Base-by-base conservation (phyloP, 2,888 invertebrate species). In the Scaptomyza caliginosa region DNA sequence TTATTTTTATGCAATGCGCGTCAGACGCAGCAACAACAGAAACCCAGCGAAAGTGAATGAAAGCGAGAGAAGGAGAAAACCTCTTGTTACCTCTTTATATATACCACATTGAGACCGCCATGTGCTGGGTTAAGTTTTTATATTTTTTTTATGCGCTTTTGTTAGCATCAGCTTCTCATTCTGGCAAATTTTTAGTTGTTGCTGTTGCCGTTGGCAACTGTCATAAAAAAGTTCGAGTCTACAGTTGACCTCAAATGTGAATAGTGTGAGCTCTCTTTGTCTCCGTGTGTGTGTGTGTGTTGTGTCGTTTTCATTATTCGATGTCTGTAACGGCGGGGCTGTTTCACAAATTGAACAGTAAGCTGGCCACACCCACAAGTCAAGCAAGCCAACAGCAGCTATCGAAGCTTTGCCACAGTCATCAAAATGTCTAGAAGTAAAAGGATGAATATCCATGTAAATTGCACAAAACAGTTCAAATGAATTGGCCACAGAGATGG, bases 201-300 rank as follows among this genome's bases (percentile, higher is more conserved):
- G 34, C 43, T 45, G 16, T 45, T 80, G 64, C 34, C 78, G 62
- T 64, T 81, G 62, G 62, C 82, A 74, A 77, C 77, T 79, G 86
- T 86, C 80, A 80, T 86, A 67, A 70, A 83, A 81, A 81, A 80
- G 81, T 82, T 79, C 72, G 71, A 85, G 75, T 74, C 79, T 77
- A 65, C 69, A 80, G 81, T 77, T 82, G 81, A 80, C 85, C 85
- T 86, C 84, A 74, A 86, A 80, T 71, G 64, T 57, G 64, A 43
- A 57, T 39, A 62, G 54, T 74, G 57, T 60, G 64, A 46, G 75
- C 49, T 8, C 32, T 32, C 10, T 7, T 13, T 49, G 16, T 42
- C 19, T 28, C 23, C 39, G 43, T 36, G 28, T 32, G 51, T 38
- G 34, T 51, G 43, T 46, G 30, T 34, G 11, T 24, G n/a, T n/a